Evolutionary conservation across 2,888 invertebrate genomes (phyloP).

Genomic region (Aplocera efformata): DNA sequence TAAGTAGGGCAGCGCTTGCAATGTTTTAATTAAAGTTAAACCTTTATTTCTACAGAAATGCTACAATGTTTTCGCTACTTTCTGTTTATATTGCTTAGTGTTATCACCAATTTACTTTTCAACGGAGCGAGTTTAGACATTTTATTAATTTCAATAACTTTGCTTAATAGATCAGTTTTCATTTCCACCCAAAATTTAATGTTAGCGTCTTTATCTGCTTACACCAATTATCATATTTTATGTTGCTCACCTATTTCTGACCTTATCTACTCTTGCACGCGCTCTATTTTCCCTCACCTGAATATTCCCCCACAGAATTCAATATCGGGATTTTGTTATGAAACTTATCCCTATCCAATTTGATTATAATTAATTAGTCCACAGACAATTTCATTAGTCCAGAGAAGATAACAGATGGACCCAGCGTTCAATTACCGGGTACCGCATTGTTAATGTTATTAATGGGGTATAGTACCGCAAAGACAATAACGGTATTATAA

Average conservation of each 20-base stretch:
- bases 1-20: conserved; percentile 7
- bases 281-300: conserved; percentile 2
- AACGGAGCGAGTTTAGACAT: too few relatives aligned
- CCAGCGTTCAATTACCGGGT: conserved; percentile 53
- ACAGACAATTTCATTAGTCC: conserved; percentile 55
- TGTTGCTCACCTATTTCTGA: not conserved
- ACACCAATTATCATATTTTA: not conserved
- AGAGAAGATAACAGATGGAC: conserved; percentile 55
- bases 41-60: conserved; percentile 4
- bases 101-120: too few relatives aligned
- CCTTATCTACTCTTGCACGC: not conserved
- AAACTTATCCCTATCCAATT: conserved; percentile 28
- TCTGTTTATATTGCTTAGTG: not conserved
- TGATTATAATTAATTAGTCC: conserved; percentile 53
- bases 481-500: conserved; percentile 48
- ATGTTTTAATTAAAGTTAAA: conserved; percentile 15
- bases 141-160: too few relatives aligned
- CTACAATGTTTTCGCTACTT: conserved; percentile 4
- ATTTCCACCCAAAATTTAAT: too few relatives aligned
- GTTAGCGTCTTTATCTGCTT: not conserved
- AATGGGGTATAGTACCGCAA: conserved; percentile 53
- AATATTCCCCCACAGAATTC: conserved; percentile 8
- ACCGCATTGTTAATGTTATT: conserved; percentile 65
- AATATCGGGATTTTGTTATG: conserved; percentile 18
- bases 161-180: too few relatives aligned